Base-by-base conservation (phyloP, 2,797 vertebrate species). In the Manis pentadactyla region DNA sequence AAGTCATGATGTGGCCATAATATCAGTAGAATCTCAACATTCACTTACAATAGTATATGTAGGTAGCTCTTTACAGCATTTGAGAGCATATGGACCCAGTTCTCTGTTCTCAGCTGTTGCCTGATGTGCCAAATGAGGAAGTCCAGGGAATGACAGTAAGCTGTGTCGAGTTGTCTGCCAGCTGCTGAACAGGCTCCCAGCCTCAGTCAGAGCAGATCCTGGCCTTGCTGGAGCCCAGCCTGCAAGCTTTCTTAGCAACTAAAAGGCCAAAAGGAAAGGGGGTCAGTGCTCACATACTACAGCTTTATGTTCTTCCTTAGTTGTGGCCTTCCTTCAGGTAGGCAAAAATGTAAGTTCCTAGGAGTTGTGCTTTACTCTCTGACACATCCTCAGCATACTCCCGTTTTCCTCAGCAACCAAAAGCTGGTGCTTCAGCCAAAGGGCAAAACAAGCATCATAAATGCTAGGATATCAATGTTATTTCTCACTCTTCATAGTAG, bases 391-490 rank as follows among this genome's bases (percentile, higher is more conserved):
- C 75, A 89, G 34, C 55, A 86, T 64, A 83, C 25, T 82, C 66
- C 57, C 75, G 51, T 81, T 94, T 82, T 29, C 29, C 74, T 95
- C 81, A 95, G 66, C 34, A 94, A 25, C 21, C 51, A 51, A 82
- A 94, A 92, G 8, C 59, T 87, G 68, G 7, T 84, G 15, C 63
- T 96, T 85, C 57, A 61, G 46, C 25, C 15, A 90, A 92, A 94
- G 13, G 39, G 15, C 39, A 93, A 96, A 95, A 69, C 19, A 93
- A 86, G 11, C 18, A 77, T 87, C 37, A 91, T 91, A 29, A 94
- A 92, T 95, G 51, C 29, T 94, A 93, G 71, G 21, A 46, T 94
- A 77, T 73, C 46, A 81, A 5, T 74, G n/a, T 49, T 77, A 89
- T 42, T 96, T 96, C 29, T 96, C 53, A 93, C 7, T 90, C 3